Evolutionary conservation across 1,140 invertebrate genomes (phyloP).

Genomic region (Nasonia longicornis): DNA sequence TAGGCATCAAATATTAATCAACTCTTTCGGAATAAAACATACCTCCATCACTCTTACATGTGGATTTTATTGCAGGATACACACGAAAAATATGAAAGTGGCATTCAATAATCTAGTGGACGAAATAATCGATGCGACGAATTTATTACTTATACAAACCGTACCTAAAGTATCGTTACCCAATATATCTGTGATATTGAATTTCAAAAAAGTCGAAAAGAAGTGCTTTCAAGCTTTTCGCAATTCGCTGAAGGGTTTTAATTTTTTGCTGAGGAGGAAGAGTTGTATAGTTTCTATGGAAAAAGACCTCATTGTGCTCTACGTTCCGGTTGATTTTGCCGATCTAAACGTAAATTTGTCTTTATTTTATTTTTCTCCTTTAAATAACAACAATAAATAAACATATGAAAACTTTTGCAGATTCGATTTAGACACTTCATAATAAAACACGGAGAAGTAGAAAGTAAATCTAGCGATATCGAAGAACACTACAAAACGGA

Average conservation of each 20-base stretch:
- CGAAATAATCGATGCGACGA: constrained; percentile 15
- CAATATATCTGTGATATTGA: constrained; percentile 27
- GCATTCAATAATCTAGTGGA: constrained; percentile 16
- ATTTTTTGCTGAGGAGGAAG: constrained; percentile 19
- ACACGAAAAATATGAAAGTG: background rate
- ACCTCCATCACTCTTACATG: background rate
- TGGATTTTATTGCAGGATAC: background rate
- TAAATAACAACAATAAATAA: background rate
- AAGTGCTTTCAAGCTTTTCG: constrained; percentile 7
- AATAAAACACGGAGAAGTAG: background rate
- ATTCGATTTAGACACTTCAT: background rate
- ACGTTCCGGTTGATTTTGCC: constrained; percentile 26
- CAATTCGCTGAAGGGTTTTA: constrained; percentile 15
- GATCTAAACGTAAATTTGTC: constrained; percentile 1
- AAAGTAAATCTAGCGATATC: background rate
- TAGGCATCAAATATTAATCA: background rate
- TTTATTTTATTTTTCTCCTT: background rate
- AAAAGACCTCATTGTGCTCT: constrained; percentile 3
- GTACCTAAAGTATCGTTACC: constrained; percentile 8
- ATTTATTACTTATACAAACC: constrained; percentile 3
- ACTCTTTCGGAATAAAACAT: background rate
- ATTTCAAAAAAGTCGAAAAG: constrained; percentile 25
- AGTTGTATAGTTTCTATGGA: background rate
- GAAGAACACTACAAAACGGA: constrained; percentile 27
- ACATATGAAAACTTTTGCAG: background rate